phyloP scores from a whole-genome alignment of 2,888 invertebrate genomes.

The Polydesmus complanatus region DNA sequence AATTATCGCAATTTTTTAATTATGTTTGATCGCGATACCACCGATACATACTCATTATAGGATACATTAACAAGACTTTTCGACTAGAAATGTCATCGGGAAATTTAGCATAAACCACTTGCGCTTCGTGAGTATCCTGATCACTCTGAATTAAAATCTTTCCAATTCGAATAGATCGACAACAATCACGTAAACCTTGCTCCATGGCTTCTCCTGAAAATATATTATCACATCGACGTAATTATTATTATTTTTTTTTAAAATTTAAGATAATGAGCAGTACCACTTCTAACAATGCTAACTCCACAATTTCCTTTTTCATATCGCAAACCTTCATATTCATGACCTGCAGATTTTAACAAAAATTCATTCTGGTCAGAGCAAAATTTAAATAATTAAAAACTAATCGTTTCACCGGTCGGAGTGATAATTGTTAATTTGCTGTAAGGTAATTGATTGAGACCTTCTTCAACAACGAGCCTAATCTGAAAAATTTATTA shows the following conservation, averaged over 20 bases:
- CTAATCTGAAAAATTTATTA: slow-evolving; percentile 48
- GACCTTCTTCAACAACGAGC: slow-evolving; percentile 91
- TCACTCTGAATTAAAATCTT: slow-evolving; percentile 96
- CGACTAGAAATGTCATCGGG: slow-evolving; percentile 85
- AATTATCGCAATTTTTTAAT: background rate
- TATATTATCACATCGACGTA: background rate
- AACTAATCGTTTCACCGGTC: slow-evolving; percentile 39
- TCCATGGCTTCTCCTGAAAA: slow-evolving; percentile 90
- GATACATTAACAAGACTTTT: slow-evolving; percentile 89
- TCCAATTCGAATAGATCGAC: slow-evolving; percentile 93
- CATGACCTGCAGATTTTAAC: no score
- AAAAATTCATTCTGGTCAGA: no score
- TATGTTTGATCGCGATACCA: no score
- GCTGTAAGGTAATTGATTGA: slow-evolving; percentile 90
- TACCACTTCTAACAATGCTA: slow-evolving; percentile 65
- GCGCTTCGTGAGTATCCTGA: slow-evolving; percentile 88
- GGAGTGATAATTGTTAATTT: slow-evolving; percentile 84
- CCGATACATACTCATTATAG: slow-evolving; percentile 71
- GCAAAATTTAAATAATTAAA: slow-evolving; percentile 1
- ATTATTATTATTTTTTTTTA: background rate
- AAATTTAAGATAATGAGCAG: slow-evolving; percentile 15
- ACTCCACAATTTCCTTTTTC: slow-evolving; percentile 97
- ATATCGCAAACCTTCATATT: slow-evolving; percentile 85
- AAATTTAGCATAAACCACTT: slow-evolving; percentile 90
- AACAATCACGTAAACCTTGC: slow-evolving; percentile 68